Evolutionary conservation across 2,113 vertebrate species (phyloP), one percentile per base, ranked within the genome.

Genomic region (Semnopithecus entellus): DNA sequence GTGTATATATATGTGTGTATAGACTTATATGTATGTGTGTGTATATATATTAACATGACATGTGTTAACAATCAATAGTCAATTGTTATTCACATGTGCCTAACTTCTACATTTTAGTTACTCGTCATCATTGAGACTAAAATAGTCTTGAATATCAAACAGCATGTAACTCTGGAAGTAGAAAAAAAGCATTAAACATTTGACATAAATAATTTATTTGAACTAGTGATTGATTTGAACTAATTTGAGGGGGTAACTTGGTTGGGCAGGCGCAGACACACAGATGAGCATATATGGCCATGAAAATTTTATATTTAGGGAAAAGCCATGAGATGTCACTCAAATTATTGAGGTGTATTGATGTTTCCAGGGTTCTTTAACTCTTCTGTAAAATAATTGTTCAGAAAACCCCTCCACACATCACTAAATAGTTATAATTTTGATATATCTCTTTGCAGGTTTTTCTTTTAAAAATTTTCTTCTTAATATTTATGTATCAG

Each of bases 191-290:
- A 12, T 52, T 22, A n/a, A 0, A 10, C 45, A 13, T 32, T 32
- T 48, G 16, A 23, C 3, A 5, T 23, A 40, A 32, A 5, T 64
- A 1, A 5, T 23, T 40, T 40, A 7, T 30, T 61, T 20, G 0
- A 0, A 25, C 59, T 61, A 61, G 0, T 17, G 1, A 2, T 38
- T 17, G 17, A 23, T 64, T 59, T 45, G 45, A 82, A 45, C 30
- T 55, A 25, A 22, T 16, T 3, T 5, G 18, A 64, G 23, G 43
- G 45, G n/a, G 32, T 18, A 1, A 16, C 38, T 68, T n/a, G 25
- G 22, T 13, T 0, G 2, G 0, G 6, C n/a, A 17, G 64, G 2
- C 23, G 8, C 9, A 8, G 50, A 35, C 0, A 2, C 14, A 18
- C 23, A 40, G 25, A 66, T 17, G 4, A 35, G 35, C 3, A 1